phyloP scores from a whole-genome alignment of 1,140 invertebrate species.

The Lysiphlebus fabarum region DNA sequence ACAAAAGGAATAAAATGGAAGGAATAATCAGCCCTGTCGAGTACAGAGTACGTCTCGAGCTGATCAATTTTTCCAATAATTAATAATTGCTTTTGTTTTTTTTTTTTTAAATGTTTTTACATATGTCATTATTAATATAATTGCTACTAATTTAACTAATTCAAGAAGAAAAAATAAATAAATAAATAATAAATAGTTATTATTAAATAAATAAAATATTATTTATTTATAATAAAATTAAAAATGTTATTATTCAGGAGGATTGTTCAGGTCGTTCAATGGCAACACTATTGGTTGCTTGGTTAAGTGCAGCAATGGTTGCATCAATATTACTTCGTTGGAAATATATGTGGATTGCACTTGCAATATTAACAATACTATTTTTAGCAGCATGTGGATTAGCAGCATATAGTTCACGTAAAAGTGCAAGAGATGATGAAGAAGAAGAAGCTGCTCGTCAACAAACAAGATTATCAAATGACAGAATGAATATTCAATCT shows the following conservation, averaged over 20 bases:
- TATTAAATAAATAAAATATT: not conserved
- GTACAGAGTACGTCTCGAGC: constrained; percentile 27
- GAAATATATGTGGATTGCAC: constrained; percentile 44
- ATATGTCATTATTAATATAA: too few relatives aligned
- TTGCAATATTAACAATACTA: constrained; percentile 38
- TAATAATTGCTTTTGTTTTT: not conserved
- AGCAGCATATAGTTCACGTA: constrained; percentile 32
- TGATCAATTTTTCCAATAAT: constrained; percentile 9
- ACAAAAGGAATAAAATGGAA: constrained; percentile 23
- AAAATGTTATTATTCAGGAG: constrained; percentile 5
- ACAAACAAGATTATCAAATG: constrained; percentile 7
- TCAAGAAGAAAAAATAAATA: not conserved
- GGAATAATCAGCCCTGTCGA: constrained; percentile 27
- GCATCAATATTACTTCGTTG: constrained; percentile 39
- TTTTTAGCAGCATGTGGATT: constrained; percentile 41
- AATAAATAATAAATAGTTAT: not conserved
- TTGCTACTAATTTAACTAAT: too few relatives aligned
- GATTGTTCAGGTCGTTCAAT: constrained; percentile 39
- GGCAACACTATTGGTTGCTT: constrained; percentile 40
- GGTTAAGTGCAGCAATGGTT: constrained; percentile 39
- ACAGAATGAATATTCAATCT: constrained; percentile 30
- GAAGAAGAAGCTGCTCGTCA: constrained; percentile 13
- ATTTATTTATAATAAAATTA: not conserved
- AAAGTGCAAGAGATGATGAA: constrained; percentile 18
- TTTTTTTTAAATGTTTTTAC: not conserved